These are phyloP conservation scores for Sturmia bella DNA, from an alignment of 2,888 invertebrate genomes.

Conservation along the genomic window DNA sequence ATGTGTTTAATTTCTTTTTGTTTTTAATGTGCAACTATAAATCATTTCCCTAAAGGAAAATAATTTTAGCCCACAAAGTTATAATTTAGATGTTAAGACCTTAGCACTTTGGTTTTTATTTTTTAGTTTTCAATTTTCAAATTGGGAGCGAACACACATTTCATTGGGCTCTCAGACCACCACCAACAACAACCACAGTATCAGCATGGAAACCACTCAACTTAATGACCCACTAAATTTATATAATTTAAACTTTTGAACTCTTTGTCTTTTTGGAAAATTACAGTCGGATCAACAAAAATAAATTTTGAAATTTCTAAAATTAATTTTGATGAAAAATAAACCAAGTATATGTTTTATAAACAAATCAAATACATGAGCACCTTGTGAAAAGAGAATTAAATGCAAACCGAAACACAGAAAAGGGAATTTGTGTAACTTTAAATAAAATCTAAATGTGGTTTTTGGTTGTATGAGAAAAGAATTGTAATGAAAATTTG, in stretches of 20 bases:
- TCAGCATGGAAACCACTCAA: slow-evolving; percentile 55
- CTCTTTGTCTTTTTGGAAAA: slow-evolving; percentile 45
- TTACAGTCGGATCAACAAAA: slow-evolving; percentile 23
- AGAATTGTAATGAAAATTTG: slow-evolving; percentile 19
- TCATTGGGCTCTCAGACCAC: slow-evolving; percentile 16
- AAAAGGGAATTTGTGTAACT: slow-evolving; percentile 36
- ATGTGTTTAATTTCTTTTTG: too few species aligned
- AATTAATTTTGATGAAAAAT: slow-evolving; percentile 16
- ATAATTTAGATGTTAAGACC: slow-evolving; percentile 54
- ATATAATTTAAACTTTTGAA: slow-evolving; percentile 63
- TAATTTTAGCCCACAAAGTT: slow-evolving; percentile 33
- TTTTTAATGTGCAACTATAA: slow-evolving; percentile 21
- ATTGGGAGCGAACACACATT: slow-evolving; percentile 30
- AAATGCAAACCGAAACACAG: background rate
- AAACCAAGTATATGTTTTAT: background rate
- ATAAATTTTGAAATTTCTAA: slow-evolving; percentile 11
- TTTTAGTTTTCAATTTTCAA: slow-evolving; percentile 9
- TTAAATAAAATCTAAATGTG: slow-evolving; percentile 12
- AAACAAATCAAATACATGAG: slow-evolving; percentile 41
- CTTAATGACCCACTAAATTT: slow-evolving; percentile 69
- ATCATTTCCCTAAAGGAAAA: slow-evolving; percentile 48
- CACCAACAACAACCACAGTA: slow-evolving; percentile 21
- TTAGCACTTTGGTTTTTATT: slow-evolving; percentile 27
- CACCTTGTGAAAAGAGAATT: slow-evolving; percentile 45
- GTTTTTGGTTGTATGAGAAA: slow-evolving; percentile 4